Evolutionary conservation across 1,140 invertebrate genomes (phyloP).

Genomic region (Drosophila bocki): DNA sequence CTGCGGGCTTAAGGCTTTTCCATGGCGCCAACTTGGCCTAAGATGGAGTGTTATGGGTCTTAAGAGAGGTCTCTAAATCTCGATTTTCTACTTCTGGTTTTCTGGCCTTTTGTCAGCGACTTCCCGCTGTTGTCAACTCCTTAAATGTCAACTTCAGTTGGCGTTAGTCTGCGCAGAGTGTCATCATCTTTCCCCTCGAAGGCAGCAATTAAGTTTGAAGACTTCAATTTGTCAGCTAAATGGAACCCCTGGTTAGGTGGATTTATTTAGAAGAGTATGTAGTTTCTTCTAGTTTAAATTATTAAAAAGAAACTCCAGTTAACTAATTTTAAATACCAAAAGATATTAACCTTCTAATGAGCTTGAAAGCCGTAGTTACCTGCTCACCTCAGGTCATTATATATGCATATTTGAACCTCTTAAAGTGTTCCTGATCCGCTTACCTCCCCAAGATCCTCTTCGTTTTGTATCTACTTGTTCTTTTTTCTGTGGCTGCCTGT

Average conservation of each 20-base stretch:
- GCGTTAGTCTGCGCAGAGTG: conserved; percentile 13
- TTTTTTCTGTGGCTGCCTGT: conserved; percentile 10
- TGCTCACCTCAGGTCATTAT: conserved; percentile 24
- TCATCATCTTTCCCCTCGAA: conserved; percentile 17
- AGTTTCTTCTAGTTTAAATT: not conserved
- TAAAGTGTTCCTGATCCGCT: conserved; percentile 32
- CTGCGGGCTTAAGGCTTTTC: conserved; percentile 38
- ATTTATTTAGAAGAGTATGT: not conserved
- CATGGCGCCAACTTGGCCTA: conserved; percentile 14
- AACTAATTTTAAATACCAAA: not conserved
- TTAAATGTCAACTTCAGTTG: conserved; percentile 60
- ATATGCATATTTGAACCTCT: conserved; percentile 21
- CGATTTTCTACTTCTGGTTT: conserved; percentile 22
- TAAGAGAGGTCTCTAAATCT: not conserved
- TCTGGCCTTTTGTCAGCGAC: conserved; percentile 60
- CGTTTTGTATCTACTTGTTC: not conserved
- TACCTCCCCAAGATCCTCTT: conserved; percentile 5
- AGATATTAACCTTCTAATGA: conserved; percentile 4
- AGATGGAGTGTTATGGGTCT: conserved; percentile 17
- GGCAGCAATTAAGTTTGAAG: conserved; percentile 40
- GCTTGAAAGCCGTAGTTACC: conserved; percentile 18
- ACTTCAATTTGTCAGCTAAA: conserved; percentile 45
- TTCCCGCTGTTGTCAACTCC: conserved; percentile 62
- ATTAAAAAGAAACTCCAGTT: not conserved
- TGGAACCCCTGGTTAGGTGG: not conserved